A percentile compares a stretch with the other conserved stretches of the same genome.
Conservation (phyloP, 2,888 invertebrate genomes). For the Torymus aiolomorphi region DNA sequence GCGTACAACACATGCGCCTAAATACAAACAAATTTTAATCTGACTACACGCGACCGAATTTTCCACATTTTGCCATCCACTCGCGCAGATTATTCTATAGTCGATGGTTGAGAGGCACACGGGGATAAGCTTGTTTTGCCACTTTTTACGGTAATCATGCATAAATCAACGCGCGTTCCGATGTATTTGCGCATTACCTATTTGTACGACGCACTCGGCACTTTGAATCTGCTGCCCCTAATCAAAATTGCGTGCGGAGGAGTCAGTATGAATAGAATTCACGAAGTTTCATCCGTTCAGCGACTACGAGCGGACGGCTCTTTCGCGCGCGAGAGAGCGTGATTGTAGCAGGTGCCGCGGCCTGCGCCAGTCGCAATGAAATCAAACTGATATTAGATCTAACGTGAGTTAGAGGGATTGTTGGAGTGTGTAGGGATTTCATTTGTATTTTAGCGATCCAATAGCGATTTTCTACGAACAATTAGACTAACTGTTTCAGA, state of each 20-base stretch:
- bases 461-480: too few species aligned
- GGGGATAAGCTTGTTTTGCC: neutral
- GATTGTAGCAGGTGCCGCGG: too few species aligned
- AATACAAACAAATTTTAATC: neutral
- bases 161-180: conserved; percentile 11
- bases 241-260: conserved; percentile 6
- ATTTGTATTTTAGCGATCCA: too few species aligned
- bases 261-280: conserved; percentile 8
- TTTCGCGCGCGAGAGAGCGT: too few species aligned
- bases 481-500: too few species aligned
- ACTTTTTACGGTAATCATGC: conserved; percentile 24
- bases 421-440: neutral
- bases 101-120: too few species aligned
- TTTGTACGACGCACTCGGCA: conserved; percentile 7
- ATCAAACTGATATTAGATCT: too few species aligned
- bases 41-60: neutral
- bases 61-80: neutral
- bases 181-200: conserved; percentile 36
- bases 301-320: too few species aligned
- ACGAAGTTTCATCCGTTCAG: too few species aligned
- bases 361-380: too few species aligned
- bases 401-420: too few species aligned
- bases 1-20: neutral
- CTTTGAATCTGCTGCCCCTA: neutral
- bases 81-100: neutral